Percentiles rank a stretch among this genome's conserved stretches.
phyloP scores from a whole-genome alignment of 2,888 invertebrate species.

The Spodoptera picta region DNA sequence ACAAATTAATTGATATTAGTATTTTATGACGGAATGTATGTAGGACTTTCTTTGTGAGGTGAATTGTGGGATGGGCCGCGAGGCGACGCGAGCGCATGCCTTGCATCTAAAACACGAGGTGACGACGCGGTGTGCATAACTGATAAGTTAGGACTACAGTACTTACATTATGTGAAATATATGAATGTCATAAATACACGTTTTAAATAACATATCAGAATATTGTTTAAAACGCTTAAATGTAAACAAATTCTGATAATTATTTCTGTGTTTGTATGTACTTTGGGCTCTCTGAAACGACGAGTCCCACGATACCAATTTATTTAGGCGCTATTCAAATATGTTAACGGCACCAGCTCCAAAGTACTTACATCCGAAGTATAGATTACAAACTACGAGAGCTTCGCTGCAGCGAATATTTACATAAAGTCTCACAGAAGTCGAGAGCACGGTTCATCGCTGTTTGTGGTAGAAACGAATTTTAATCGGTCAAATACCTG shows the following conservation, averaged over 20 bases:
- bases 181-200: too few species aligned
- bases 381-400: slow-evolving; percentile 44
- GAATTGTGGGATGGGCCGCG: slow-evolving; percentile 40
- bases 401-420: slow-evolving; percentile 31
- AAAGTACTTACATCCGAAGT: slow-evolving; percentile 32
- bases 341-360: slow-evolving; percentile 41
- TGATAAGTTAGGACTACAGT: slow-evolving; percentile 27
- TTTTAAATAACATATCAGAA: too few species aligned
- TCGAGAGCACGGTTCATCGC: slow-evolving; percentile 28
- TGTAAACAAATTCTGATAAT: too few species aligned
- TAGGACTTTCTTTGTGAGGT: slow-evolving; percentile 45
- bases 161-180: too few species aligned
- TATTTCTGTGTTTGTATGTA: too few species aligned
- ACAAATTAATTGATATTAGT: slow-evolving; percentile 27
- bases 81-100: slow-evolving; percentile 50
- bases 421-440: slow-evolving; percentile 43
- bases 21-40: slow-evolving; percentile 29
- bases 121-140: slow-evolving; percentile 58
- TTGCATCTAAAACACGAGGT: slow-evolving; percentile 58
- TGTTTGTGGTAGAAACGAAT: slow-evolving; percentile 47
- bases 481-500: slow-evolving; percentile 65
- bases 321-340: slow-evolving; percentile 40
- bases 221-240: too few species aligned
- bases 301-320: slow-evolving; percentile 16
- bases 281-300: background rate